Conservation (phyloP, 2,113 vertebrate genomes). For the Sceloporus undulatus region DNA sequence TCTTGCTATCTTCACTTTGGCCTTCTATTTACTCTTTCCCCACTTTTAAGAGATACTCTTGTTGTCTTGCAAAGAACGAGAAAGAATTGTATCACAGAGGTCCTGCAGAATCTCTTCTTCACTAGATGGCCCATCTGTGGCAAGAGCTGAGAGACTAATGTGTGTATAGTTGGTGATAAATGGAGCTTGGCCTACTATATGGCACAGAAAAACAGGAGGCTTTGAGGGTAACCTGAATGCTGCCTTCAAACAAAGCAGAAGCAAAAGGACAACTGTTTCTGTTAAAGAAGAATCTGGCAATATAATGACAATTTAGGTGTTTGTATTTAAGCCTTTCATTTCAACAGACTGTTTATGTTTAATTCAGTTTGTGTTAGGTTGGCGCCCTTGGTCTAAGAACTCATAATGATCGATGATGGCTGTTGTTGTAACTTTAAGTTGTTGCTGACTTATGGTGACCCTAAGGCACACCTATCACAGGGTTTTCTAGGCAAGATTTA, state of each 20-base stretch:
- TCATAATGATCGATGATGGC: too few species aligned
- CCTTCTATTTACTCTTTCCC: constrained; percentile 43
- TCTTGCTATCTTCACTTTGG: constrained; percentile 37
- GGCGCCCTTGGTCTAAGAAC: neutral
- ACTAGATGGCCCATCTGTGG: neutral
- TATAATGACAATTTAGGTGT: neutral
- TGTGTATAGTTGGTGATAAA: neutral
- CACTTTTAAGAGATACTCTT: constrained; percentile 45
- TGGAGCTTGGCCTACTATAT: neutral
- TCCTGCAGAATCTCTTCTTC: neutral
- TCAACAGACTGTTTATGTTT: neutral
- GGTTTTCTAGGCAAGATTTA: too few species aligned
- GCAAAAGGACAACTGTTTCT: neutral
- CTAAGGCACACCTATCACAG: too few species aligned
- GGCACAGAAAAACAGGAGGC: neutral
- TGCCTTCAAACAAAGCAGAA: constrained; percentile 1
- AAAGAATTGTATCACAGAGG: neutral
- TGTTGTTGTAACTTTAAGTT: too few species aligned
- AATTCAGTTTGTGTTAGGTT: neutral
- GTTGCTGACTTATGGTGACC: too few species aligned
- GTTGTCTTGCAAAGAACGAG: constrained; percentile 33
- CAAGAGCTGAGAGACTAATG: neutral
- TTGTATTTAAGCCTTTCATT: neutral
- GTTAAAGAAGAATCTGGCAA: neutral
- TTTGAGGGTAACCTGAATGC: neutral